Evolutionary conservation across 2,888 invertebrate genomes (phyloP).

Genomic region (Atherix ibis): DNA sequence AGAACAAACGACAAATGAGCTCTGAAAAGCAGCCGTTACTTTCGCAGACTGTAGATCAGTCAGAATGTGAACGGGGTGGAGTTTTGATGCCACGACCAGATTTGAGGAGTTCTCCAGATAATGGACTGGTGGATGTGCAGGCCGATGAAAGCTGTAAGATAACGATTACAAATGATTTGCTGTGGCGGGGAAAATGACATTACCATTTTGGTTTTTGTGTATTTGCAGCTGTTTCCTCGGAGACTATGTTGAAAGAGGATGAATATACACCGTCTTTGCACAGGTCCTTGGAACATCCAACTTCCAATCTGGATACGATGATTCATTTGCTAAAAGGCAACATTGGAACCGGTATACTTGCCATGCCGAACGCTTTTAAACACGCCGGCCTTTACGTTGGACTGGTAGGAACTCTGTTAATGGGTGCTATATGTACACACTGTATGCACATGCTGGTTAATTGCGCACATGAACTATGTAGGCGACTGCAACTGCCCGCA

Average conservation of each 20-base stretch:
- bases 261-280: constrained; percentile 46
- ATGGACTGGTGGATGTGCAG: constrained; percentile 29
- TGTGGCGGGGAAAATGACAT: constrained; percentile 16
- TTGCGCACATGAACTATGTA: constrained; percentile 59
- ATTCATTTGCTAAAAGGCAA: constrained; percentile 59
- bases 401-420: constrained; percentile 59
- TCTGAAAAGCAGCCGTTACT: constrained; percentile 58
- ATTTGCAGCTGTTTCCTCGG: no score
- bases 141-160: constrained; percentile 24
- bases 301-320: constrained; percentile 63
- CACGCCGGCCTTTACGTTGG: constrained; percentile 81
- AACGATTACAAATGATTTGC: constrained; percentile 15
- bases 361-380: constrained; percentile 90
- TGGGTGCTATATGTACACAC: constrained; percentile 81
- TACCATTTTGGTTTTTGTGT: no score
- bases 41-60: constrained; percentile 20
- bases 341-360: constrained; percentile 85
- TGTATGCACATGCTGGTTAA: constrained; percentile 77
- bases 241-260: no score
- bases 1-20: constrained; percentile 34
- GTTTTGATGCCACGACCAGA: constrained; percentile 24
- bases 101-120: constrained; percentile 32
- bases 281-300: constrained; percentile 58
- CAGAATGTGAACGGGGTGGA: constrained; percentile 19
- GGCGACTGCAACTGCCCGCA: constrained; percentile 48